A percentile compares a stretch with the other conserved stretches of the same genome.
Evolutionary conservation across 2,113 vertebrate species (phyloP).

Genomic region (Chaetops frenatus): DNA sequence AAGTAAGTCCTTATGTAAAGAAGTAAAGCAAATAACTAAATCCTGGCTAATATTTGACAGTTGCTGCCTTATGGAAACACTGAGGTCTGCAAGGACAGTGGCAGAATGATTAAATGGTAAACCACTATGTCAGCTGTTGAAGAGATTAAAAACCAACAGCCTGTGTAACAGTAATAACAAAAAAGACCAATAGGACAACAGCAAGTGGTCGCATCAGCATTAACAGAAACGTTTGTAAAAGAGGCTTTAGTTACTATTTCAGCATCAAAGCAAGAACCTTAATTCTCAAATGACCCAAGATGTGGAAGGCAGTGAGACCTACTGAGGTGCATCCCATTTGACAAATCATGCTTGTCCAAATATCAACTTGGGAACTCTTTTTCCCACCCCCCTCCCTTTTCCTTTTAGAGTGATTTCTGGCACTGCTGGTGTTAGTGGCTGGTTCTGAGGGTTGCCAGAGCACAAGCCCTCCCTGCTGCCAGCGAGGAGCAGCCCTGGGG

Average conservation of each 20-base stretch:
- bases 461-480: background rate
- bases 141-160: conserved; percentile 26
- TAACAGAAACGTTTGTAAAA: background rate
- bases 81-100: background rate
- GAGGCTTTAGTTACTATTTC: background rate
- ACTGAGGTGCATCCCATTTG: background rate
- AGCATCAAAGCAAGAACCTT: background rate
- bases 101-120: background rate
- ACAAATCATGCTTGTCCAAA: background rate
- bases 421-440: background rate
- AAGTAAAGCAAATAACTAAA: conserved; percentile 31
- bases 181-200: conserved; percentile 19
- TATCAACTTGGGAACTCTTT: background rate
- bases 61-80: background rate
- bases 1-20: conserved; percentile 28
- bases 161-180: background rate
- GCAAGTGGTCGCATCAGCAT: background rate
- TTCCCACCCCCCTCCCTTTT: accelerated
- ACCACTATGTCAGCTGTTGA: conserved; percentile 28
- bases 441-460: background rate
- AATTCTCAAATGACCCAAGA: background rate
- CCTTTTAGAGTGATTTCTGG: background rate
- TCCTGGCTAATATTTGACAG: conserved; percentile 24
- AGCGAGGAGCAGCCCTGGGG: background rate
- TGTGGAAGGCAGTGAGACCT: background rate